Conservation (phyloP, 2,888 invertebrate species). For the Taenaris catops region DNA sequence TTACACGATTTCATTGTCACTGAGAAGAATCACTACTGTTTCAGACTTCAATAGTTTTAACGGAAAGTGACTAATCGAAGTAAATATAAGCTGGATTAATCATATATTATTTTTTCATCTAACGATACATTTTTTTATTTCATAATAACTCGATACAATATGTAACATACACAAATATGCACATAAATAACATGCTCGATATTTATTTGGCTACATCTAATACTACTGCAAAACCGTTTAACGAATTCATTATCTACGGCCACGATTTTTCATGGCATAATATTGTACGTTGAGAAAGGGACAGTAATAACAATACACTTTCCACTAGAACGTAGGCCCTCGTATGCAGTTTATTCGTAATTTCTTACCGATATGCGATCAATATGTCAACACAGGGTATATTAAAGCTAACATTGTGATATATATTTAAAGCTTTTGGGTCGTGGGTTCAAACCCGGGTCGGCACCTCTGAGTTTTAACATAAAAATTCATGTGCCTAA, state of each 20-base stretch:
- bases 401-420: conserved; percentile 34
- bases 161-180: conserved; percentile 65
- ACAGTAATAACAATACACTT: conserved; percentile 46
- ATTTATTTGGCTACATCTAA: conserved; percentile 66
- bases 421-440: conserved; percentile 55
- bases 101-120: conserved; percentile 39
- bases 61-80: conserved; percentile 52
- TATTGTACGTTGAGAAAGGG: conserved; percentile 42
- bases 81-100: conserved; percentile 49
- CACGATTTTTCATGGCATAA: conserved; percentile 49
- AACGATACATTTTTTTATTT: conserved; percentile 61
- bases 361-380: conserved; percentile 29
- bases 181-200: conserved; percentile 57
- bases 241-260: conserved; percentile 66
- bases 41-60: conserved; percentile 21
- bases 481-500: too few relatives aligned
- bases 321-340: conserved; percentile 65
- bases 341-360: conserved; percentile 27
- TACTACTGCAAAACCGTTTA: conserved; percentile 63
- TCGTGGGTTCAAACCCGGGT: too few relatives aligned
- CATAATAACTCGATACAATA: conserved; percentile 61
- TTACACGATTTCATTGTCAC: conserved; percentile 53
- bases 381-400: conserved; percentile 47
- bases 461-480: too few relatives aligned
- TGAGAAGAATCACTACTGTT: conserved; percentile 49